Base-by-base conservation (phyloP, 2,888 invertebrate species). In the Megaustenia siamemsis region DNA sequence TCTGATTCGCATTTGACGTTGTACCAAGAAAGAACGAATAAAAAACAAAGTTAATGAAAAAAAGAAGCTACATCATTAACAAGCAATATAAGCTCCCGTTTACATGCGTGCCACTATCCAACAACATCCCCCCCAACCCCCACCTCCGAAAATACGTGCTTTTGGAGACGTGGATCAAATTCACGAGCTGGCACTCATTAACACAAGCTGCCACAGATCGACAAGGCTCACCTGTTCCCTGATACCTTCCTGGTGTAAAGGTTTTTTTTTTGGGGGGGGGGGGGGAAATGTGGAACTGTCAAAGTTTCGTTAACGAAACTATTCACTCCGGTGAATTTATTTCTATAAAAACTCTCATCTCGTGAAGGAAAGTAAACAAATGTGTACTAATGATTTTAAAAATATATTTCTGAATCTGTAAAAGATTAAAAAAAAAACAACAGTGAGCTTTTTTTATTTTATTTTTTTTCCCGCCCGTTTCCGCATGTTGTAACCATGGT, bases 281-380 rank as follows among this genome's bases (percentile, higher is more conserved):
- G n/a, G n/a, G n/a, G 43, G n/a, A 71, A 43, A 45, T 71, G 45
- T 45, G 12, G n/a, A 71, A 28, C 43, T 28, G n/a, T 71, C 45
- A 71, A 71, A 24, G 71, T n/a, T 43, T 40, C 45, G 28, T 43
- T 43, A 71, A 71, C 71, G 43, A 43, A 45, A 24, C 43, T 28
- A 43, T 71, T 71, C 71, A 71, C 71, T 28, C 45, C 45, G 8
- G n/a, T n/a, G 43, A n/a, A 43, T 71, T 71, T 43, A 71, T 71
- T 43, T 71, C 43, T n/a, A 4, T 1, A 71, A 43, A 71, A n/a
- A 43, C 3, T 43, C 71, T 43, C 8, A 24, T 1, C 12, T 71
- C n/a, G n/a, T n/a, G 43, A 71, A 43, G n/a, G 45, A 43, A 43
- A 71, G 71, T 71, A 43, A 69, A 69, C 40, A 69, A 69, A n/a